A percentile compares a stretch with the other conserved stretches of the same genome.
phyloP scores from a whole-genome alignment of 2,797 vertebrate genomes.

The Hapalemur alaotrensis region DNA sequence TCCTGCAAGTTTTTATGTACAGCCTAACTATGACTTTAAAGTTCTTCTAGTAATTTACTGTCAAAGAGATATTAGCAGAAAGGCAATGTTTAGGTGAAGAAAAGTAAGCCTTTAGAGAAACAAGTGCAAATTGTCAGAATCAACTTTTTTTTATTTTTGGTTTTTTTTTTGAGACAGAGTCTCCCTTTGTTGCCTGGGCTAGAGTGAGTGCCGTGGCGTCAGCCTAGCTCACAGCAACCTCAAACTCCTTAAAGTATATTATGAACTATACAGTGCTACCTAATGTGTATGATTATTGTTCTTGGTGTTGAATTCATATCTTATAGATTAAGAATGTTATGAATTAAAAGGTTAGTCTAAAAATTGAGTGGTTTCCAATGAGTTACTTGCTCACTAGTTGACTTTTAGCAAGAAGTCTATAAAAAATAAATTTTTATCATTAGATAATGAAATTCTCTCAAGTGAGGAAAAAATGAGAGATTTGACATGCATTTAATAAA shows the following conservation, averaged over 20 bases:
- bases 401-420: not conserved
- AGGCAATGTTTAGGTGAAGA: not conserved
- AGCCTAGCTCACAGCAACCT: no score
- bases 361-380: not conserved
- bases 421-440: not conserved
- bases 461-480: not conserved
- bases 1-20: not conserved
- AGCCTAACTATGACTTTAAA: not conserved
- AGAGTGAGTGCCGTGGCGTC: no score
- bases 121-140: not conserved
- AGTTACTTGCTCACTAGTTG: not conserved
- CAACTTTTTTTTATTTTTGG: not conserved
- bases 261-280: not conserved
- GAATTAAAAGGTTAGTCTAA: not conserved
- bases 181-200: no score
- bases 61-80: not conserved
- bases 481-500: not conserved
- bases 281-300: not conserved
- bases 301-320: not conserved
- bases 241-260: not conserved
- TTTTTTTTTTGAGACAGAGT: no score
- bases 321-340: not conserved
- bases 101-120: not conserved
- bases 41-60: not conserved
- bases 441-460: not conserved